Conservation (phyloP, 2,888 invertebrate species). For the Tipula unca region DNA sequence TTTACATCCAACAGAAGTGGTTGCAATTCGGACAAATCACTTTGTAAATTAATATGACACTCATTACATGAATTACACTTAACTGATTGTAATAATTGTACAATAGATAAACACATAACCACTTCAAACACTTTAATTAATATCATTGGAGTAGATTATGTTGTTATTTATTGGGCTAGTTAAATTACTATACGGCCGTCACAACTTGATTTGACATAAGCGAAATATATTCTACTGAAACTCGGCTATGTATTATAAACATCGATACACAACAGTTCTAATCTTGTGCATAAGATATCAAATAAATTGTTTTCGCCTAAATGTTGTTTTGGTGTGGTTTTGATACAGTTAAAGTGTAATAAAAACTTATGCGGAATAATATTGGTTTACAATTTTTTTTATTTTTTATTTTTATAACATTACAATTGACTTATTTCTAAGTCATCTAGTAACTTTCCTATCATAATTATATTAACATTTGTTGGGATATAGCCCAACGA, state of each 20-base stretch:
- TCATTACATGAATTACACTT: slow-evolving; percentile 21
- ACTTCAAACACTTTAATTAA: background rate
- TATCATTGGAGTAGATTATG: background rate
- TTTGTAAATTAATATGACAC: slow-evolving; percentile 44
- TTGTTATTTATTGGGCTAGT: background rate
- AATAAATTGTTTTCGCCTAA: background rate
- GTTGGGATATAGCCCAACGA: no score
- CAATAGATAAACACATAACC: background rate
- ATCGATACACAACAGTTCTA: background rate
- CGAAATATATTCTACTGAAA: background rate
- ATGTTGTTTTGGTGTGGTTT: background rate
- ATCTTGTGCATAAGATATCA: background rate
- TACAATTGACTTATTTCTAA: no score
- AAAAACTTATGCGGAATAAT: no score
- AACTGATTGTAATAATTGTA: background rate
- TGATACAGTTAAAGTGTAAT: no score
- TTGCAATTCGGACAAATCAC: slow-evolving; percentile 49
- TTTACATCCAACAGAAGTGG: slow-evolving; percentile 48
- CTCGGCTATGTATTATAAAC: background rate
- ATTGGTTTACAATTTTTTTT: no score
- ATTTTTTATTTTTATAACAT: no score
- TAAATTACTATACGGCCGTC: background rate
- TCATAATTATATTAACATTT: no score
- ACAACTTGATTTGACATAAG: background rate
- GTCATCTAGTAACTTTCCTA: no score